Conservation (phyloP, 2,888 invertebrate genomes). For the Carterocephalus palaemon region DNA sequence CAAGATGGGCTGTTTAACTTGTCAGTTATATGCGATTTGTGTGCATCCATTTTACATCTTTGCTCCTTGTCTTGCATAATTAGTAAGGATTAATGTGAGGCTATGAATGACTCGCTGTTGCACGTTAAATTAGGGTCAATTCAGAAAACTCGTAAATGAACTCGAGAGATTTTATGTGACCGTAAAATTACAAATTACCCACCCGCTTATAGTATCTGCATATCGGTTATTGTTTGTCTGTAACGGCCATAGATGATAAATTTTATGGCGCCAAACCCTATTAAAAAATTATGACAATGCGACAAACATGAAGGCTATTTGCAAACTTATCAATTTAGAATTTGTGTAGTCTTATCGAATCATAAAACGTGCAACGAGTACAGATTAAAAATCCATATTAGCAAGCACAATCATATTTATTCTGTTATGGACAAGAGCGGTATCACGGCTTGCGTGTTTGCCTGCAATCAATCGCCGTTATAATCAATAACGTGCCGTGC, state of each 20-base stretch:
- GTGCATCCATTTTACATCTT: slow-evolving; percentile 73
- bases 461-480: slow-evolving; percentile 60
- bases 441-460: slow-evolving; percentile 54
- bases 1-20: slow-evolving; percentile 73
- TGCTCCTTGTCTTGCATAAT: slow-evolving; percentile 74
- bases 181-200: slow-evolving; percentile 22
- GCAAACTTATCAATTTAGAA: neutral
- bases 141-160: slow-evolving; percentile 32
- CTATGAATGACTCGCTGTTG: slow-evolving; percentile 70
- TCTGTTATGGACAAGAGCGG: slow-evolving; percentile 17
- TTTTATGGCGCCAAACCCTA: slow-evolving; percentile 13
- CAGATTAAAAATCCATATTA: slow-evolving; percentile 11
- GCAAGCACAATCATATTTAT: too few relatives aligned
- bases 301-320: neutral
- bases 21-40: slow-evolving; percentile 75
- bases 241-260: slow-evolving; percentile 16
- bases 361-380: slow-evolving; percentile 11
- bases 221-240: slow-evolving; percentile 17
- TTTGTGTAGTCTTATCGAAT: too few relatives aligned
- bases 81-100: slow-evolving; percentile 73
- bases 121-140: slow-evolving; percentile 56
- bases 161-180: slow-evolving; percentile 16
- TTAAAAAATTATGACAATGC: slow-evolving; percentile 1
- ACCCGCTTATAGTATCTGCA: slow-evolving; percentile 11
- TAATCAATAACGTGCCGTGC: slow-evolving; percentile 69